phyloP scores from a whole-genome alignment of 2,888 invertebrate species.

The Resseliella maxima region DNA sequence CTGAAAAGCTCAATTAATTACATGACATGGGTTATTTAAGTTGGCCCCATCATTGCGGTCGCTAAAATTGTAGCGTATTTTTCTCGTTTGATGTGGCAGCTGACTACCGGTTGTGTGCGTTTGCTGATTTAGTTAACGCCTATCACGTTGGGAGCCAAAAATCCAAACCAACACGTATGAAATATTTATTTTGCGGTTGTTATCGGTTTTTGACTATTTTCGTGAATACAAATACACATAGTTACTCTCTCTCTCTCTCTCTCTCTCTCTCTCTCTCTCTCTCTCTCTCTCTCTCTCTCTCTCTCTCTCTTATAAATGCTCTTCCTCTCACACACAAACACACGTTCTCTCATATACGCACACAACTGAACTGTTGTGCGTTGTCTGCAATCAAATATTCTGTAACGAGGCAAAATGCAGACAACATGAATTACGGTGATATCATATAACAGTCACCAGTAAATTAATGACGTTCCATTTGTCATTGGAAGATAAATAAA shows the following conservation, averaged over 20 bases:
- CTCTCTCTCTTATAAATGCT: no score
- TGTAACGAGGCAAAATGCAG: neutral
- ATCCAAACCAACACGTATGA: neutral
- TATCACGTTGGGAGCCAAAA: neutral
- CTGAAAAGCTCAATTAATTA: slow-evolving; percentile 24
- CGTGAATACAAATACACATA: neutral
- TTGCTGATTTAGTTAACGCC: neutral
- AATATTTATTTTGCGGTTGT: slow-evolving; percentile 49
- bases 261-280: neutral
- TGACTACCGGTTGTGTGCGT: neutral
- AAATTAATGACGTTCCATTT: slow-evolving; percentile 51
- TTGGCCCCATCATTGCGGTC: slow-evolving; percentile 23
- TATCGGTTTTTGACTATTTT: slow-evolving; percentile 25
- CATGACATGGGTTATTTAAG: slow-evolving; percentile 25
- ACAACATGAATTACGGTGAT: slow-evolving; percentile 44
- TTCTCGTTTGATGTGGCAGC: slow-evolving; percentile 18
- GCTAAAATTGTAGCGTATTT: neutral
- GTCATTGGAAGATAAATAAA: slow-evolving; percentile 26
- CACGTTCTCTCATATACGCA: no score
- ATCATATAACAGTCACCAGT: neutral
- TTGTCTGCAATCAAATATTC: neutral
- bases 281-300: no score
- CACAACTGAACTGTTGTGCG: no score
- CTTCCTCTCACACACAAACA: no score
- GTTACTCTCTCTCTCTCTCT: neutral